Base-by-base conservation (phyloP, 2,797 vertebrate species). In the Hippoglossus hippoglossus region DNA sequence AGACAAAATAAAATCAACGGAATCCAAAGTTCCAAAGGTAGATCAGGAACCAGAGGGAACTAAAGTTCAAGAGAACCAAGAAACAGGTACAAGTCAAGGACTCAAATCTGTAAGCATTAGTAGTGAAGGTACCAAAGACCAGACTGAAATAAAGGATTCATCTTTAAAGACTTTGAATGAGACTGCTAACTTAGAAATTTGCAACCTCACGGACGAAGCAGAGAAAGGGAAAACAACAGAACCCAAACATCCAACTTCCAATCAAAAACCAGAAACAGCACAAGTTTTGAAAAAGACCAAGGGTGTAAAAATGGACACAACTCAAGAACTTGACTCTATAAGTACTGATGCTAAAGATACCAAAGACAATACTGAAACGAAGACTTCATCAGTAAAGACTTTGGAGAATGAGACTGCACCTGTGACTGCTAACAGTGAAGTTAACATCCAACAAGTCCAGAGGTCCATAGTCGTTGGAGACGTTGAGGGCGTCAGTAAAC, bases 361-460 rank as follows among this genome's bases (percentile, higher is more conserved):
- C 10, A 31, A 7, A 7, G 28, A 31, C 28, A 31, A 31, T 31
- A 64, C 51, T 49, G 52, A 63, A 24, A 52, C 47, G 0, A 52
- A 31, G 28, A 18, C 16, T 22, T 56, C 44, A 49, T 61, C 21
- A 28, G 0, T 19, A 10, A 24, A 66, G 19, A 16, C 13, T 44
- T 44, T 44, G 39, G 31, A 12, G 1, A 52, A 61, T 0, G n/a
- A 0, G 1, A 57, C 49, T 39, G 8, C 13, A 25, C 9, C 6
- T 19, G 13, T 7, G 5, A 31, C 15, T 6, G 31, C 41, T 22
- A 34, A 61, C 2, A 41, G 10, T 61, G 34, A 71, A 28, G 26
- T 46, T 53, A 16, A 18, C 22, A 19, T 58, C 18, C 57, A 70
- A 56, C 57, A 49, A 24, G 39, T 67, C 7, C 55, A 62, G 3